phyloP scores from a whole-genome alignment of 2,888 invertebrate genomes.

The Lacanobia oleracea region DNA sequence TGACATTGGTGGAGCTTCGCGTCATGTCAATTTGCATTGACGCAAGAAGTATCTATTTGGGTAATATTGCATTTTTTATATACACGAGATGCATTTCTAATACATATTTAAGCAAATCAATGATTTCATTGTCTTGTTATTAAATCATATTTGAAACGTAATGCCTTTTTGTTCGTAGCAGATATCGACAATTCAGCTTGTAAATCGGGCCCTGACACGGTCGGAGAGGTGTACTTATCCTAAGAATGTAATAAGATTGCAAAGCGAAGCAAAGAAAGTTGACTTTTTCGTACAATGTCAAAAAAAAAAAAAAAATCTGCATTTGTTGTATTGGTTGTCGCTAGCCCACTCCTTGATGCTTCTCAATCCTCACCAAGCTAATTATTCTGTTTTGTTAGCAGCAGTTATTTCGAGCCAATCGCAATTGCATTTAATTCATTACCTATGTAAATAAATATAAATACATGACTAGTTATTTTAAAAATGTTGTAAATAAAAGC shows the following conservation, averaged over 20 bases:
- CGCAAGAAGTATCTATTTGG: conserved; percentile 16
- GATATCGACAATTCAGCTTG: conserved; percentile 31
- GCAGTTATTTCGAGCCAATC: conserved; percentile 65
- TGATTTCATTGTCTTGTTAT: conserved; percentile 13
- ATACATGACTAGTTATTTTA: conserved; percentile 65
- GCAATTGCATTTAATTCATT: conserved; percentile 76
- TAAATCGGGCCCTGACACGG: conserved; percentile 15
- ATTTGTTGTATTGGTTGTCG: conserved; percentile 10
- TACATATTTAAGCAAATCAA: conserved; percentile 34
- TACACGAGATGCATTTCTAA: conserved; percentile 44
- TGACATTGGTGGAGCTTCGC: conserved; percentile 3
- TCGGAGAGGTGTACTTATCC: conserved; percentile 32
- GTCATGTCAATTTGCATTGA: conserved; percentile 17
- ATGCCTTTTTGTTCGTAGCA: conserved; percentile 25
- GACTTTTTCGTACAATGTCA: conserved; percentile 34
- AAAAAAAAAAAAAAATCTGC: too few species aligned
- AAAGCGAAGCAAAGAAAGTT: conserved; percentile 35
- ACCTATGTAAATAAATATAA: conserved; percentile 72
- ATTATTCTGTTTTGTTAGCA: conserved; percentile 41
- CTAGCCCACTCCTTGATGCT: conserved; percentile 42
- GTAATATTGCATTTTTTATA: conserved; percentile 41
- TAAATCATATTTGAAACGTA: conserved; percentile 22
- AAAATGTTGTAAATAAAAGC: conserved; percentile 79
- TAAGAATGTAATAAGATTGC: conserved; percentile 32
- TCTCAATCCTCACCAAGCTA: conserved; percentile 63